phyloP scores from a whole-genome alignment of 1,140 invertebrate species.

The Aphidius gifuensis region DNA sequence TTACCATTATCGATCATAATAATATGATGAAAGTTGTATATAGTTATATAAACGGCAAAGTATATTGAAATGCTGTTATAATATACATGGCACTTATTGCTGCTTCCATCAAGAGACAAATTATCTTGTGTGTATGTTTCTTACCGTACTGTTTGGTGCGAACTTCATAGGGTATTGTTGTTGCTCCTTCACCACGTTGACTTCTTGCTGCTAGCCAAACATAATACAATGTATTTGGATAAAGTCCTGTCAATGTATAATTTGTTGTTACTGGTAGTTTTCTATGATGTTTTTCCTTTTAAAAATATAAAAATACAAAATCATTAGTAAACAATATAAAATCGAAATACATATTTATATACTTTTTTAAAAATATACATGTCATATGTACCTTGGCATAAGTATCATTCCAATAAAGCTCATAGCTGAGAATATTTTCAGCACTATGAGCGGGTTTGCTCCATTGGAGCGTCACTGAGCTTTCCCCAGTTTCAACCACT shows the following conservation, averaged over 20 bases:
- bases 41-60: background rate
- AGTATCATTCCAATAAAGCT: slow-evolving; percentile 96
- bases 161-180: slow-evolving; percentile 89
- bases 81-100: no score
- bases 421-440: slow-evolving; percentile 91
- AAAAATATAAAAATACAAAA: slow-evolving; percentile 14
- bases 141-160: slow-evolving; percentile 97
- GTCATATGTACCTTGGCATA: slow-evolving; percentile 70
- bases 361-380: no score
- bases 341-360: background rate
- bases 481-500: slow-evolving; percentile 77
- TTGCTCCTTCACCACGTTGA: slow-evolving; percentile 87
- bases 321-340: background rate
- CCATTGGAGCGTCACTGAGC: slow-evolving; percentile 85
- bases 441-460: slow-evolving; percentile 83
- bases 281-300: slow-evolving; percentile 63
- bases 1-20: no score
- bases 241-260: slow-evolving; percentile 82
- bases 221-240: slow-evolving; percentile 94
- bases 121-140: slow-evolving; percentile 47
- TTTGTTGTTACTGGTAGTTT: slow-evolving; percentile 78
- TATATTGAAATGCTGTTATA: slow-evolving; percentile 5
- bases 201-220: slow-evolving; percentile 93
- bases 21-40: no score
- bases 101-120: no score